phyloP scores from a whole-genome alignment of 2,888 invertebrate genomes.

The Neelides folsomi region DNA sequence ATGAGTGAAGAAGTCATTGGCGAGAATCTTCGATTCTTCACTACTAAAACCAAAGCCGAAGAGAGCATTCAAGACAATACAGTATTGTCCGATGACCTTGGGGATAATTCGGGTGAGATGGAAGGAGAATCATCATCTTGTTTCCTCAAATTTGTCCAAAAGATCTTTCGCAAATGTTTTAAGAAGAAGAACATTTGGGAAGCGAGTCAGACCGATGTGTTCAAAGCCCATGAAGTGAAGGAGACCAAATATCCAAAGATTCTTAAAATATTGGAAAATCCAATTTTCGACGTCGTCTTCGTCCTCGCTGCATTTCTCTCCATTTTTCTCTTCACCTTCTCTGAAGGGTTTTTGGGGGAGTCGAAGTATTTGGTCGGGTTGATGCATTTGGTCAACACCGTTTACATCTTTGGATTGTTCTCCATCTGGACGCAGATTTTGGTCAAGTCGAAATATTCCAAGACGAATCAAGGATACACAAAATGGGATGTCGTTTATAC shows the following conservation, averaged over 20 bases:
- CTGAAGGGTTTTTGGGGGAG: conserved; percentile 27
- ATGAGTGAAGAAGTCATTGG: conserved; percentile 3
- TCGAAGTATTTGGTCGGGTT: conserved; percentile 20
- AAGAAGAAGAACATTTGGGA: conserved; percentile 19
- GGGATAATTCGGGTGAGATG: conserved; percentile 5
- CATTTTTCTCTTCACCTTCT: conserved; percentile 24
- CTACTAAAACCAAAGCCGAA: no score
- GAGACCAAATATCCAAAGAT: conserved; percentile 22
- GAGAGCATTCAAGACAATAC: no score
- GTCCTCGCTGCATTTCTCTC: conserved; percentile 21
- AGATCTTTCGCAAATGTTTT: conserved; percentile 9
- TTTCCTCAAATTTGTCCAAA: conserved; percentile 15
- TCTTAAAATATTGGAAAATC: conserved; percentile 17
- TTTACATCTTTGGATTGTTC: conserved; percentile 24
- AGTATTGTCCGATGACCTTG: conserved; percentile 7
- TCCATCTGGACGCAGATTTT: conserved; percentile 26
- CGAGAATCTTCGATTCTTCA: no score
- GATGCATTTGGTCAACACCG: conserved; percentile 24
- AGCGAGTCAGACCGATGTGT: conserved; percentile 19
- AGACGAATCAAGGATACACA: conserved; percentile 24
- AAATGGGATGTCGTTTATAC: conserved; percentile 24
- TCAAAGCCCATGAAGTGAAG: conserved; percentile 19
- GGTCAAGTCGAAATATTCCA: conserved; percentile 24
- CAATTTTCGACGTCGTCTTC: conserved; percentile 18
- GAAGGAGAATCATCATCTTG: no score